Conservation (phyloP, 2,888 invertebrate species). For the Hofmannophila pseudospretella region DNA sequence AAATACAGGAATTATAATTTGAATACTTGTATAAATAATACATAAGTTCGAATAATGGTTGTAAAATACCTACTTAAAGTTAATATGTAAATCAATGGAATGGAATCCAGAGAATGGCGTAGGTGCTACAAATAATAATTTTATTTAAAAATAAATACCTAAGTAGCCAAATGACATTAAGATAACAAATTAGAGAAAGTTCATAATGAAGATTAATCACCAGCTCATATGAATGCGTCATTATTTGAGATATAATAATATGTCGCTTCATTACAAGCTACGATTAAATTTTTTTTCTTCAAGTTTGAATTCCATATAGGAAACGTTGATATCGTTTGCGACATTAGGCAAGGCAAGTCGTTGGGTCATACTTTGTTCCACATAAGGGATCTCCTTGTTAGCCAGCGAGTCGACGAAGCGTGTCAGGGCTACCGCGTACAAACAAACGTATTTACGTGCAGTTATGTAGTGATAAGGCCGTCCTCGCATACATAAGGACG, state of each 20-base stretch:
- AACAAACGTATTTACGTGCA: constrained; percentile 47
- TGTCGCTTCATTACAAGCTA: constrained; percentile 18
- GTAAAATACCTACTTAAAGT: too few species aligned
- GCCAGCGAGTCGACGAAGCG: constrained; percentile 52
- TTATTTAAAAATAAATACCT: too few species aligned
- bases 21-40: too few species aligned
- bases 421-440: constrained; percentile 70
- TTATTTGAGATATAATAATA: constrained; percentile 27
- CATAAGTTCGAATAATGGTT: too few species aligned
- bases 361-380: constrained; percentile 16
- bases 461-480: constrained; percentile 34
- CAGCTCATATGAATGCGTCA: constrained; percentile 5
- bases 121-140: too few species aligned
- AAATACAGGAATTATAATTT: too few species aligned
- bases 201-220: constrained; percentile 12
- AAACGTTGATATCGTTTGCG: constrained; percentile 22
- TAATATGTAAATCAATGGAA: too few species aligned
- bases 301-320: constrained; percentile 25
- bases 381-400: constrained; percentile 57
- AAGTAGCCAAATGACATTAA: too few species aligned
- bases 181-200: constrained; percentile 33
- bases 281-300: constrained; percentile 3
- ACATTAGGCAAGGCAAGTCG: constrained; percentile 33
- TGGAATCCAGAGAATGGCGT: too few species aligned
- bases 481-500: background rate